These are phyloP conservation scores for Anolis carolinensis DNA, from an alignment of 2,113 vertebrate species.

Conservation along the genomic window DNA sequence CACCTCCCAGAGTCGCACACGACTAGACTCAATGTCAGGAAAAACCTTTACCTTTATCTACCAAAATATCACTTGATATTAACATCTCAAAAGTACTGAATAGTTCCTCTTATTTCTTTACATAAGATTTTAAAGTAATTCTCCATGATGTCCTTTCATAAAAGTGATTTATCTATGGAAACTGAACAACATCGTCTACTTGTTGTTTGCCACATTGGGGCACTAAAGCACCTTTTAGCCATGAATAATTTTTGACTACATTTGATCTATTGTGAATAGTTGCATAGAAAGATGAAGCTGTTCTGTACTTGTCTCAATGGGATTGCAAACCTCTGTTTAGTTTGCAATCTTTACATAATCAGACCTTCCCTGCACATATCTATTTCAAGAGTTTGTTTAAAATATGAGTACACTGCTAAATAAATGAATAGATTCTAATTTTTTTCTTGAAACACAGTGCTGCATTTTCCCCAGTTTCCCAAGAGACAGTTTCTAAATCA, in stretches of 20 bases:
- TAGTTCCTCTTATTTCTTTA: neutral
- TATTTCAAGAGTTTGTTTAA: neutral
- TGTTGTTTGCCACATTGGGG: neutral
- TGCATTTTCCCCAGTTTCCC: constrained; percentile 39
- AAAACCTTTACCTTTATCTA: too few relatives aligned
- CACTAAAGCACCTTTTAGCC: neutral
- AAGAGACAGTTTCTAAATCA: neutral
- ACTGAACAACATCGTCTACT: neutral
- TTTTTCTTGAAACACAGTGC: constrained; percentile 19
- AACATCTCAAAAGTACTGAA: neutral
- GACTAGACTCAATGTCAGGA: too few relatives aligned
- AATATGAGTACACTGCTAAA: neutral
- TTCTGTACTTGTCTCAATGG: neutral
- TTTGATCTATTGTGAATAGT: neutral
- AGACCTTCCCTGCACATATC: neutral
- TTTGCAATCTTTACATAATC: neutral
- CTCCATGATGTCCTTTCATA: too few relatives aligned
- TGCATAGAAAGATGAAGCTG: neutral
- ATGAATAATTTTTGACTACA: neutral
- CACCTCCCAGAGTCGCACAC: too few relatives aligned
- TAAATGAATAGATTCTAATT: constrained; percentile 2
- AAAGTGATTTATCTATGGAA: neutral
- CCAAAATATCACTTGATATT: neutral
- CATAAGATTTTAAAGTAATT: neutral
- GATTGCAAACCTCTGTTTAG: neutral